These are phyloP conservation scores for Acleris cristana DNA, from an alignment of 2,888 invertebrate species.

Conservation along the genomic window DNA sequence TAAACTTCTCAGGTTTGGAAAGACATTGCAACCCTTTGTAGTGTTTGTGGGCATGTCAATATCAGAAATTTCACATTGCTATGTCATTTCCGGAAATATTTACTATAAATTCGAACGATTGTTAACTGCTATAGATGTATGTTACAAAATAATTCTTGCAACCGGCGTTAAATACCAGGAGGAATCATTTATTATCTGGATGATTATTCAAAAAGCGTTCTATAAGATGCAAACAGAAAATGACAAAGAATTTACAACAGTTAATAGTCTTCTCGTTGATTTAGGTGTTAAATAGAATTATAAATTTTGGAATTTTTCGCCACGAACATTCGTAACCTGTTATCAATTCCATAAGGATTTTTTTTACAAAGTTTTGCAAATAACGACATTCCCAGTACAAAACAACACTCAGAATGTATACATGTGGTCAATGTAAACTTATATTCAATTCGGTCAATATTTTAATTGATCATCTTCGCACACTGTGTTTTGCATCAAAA, in stretches of 20 bases:
- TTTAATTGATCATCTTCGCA: conserved; percentile 12
- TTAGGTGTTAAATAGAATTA: conserved; percentile 4
- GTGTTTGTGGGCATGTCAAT: conserved; percentile 4
- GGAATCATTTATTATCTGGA: conserved; percentile 19
- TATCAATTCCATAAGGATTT: too few species aligned
- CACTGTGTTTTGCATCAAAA: conserved; percentile 15
- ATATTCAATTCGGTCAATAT: conserved; percentile 13
- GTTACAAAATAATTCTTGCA: conserved; percentile 24
- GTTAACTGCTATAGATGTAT: conserved; percentile 14
- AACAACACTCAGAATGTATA: background rate
- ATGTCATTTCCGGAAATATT: conserved; percentile 6
- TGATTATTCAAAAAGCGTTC: conserved; percentile 20
- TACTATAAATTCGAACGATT: conserved; percentile 14
- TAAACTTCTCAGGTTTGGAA: conserved; percentile 15
- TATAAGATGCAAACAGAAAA: conserved; percentile 12
- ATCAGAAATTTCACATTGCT: conserved; percentile 9
- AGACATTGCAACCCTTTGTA: conserved; percentile 23
- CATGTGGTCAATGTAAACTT: conserved; percentile 20
- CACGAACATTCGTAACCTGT: too few species aligned
- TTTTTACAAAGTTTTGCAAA: too few species aligned
- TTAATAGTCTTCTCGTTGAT: conserved; percentile 4
- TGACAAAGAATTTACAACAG: conserved; percentile 22
- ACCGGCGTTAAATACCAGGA: conserved; percentile 13
- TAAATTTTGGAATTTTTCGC: background rate
- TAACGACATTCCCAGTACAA: background rate